These are phyloP conservation scores for Epizoanthus illoricatus DNA, from an alignment of 92 coral and sea anemone genomes.

Conservation along the genomic window DNA sequence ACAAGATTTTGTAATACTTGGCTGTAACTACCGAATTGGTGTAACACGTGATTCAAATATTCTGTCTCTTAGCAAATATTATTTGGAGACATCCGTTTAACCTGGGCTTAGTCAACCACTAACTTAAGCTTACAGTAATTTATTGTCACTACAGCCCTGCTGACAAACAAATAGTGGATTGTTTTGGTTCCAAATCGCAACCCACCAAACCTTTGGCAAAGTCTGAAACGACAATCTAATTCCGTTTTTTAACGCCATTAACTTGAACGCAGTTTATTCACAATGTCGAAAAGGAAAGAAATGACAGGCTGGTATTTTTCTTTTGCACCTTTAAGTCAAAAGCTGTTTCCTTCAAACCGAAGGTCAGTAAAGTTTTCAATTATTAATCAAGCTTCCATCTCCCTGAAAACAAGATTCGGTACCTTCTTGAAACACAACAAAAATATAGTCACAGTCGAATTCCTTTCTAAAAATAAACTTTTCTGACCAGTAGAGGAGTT, in stretches of 20 bases:
- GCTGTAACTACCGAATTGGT: no score
- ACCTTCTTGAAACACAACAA: neutral
- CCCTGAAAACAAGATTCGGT: neutral
- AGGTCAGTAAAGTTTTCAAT: constrained; percentile 22
- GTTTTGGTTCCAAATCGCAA: neutral
- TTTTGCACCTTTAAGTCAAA: neutral
- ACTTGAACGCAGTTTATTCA: no score
- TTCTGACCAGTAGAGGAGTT: no score
- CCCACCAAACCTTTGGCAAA: neutral
- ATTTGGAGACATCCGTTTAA: no score
- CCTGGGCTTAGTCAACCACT: neutral
- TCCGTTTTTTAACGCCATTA: neutral
- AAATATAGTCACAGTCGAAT: neutral
- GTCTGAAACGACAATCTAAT: neutral
- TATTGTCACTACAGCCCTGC: neutral
- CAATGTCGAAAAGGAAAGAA: neutral
- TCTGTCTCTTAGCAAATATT: no score
- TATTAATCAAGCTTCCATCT: constrained; percentile 8
- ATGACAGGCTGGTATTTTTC: neutral
- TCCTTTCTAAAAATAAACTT: neutral
- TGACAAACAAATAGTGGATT: neutral
- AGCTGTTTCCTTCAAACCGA: neutral
- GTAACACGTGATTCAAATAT: no score
- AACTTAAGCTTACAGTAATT: neutral
- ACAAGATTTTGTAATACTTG: no score